Conservation (phyloP, 2,797 vertebrate species). For the Acanthurus lineatus region DNA sequence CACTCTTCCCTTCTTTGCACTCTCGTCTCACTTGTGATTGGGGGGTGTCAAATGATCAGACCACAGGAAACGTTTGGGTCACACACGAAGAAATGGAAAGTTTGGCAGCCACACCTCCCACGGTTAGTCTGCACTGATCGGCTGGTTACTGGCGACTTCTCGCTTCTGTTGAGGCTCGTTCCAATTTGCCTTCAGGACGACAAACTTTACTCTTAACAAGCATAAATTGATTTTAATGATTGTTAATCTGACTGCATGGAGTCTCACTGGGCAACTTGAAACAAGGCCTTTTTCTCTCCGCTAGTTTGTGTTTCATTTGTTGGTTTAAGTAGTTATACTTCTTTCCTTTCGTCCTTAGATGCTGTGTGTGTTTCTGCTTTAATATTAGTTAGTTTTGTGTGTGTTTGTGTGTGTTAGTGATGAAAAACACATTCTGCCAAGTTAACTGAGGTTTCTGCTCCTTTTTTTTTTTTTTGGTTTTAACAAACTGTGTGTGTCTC, state of each 20-base stretch:
- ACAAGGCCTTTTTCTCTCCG: conserved; percentile 13
- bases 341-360: neutral
- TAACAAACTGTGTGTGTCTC: neutral
- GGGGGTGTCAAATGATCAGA: conserved; percentile 86
- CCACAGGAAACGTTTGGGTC: conserved; percentile 99
- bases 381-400: conserved; percentile 10
- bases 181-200: conserved; percentile 50
- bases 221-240: neutral
- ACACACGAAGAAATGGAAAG: conserved; percentile 99
- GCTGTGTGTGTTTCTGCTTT: conserved; percentile 3
- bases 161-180: conserved; percentile 55
- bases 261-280: conserved; percentile 57
- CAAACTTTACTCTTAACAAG: neutral
- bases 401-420: neutral
- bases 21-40: conserved; percentile 64
- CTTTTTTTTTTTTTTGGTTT: neutral
- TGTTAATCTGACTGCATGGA: neutral
- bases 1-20: conserved; percentile 38
- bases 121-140: conserved; percentile 90
- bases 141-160: conserved; percentile 46
- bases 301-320: neutral
- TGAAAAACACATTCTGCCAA: neutral
- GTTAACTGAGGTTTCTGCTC: neutral
- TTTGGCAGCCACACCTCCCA: conserved; percentile 94
- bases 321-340: neutral